Base-by-base conservation (phyloP, 2,888 invertebrate genomes). In the Scelioninae gen. 1 region DNA sequence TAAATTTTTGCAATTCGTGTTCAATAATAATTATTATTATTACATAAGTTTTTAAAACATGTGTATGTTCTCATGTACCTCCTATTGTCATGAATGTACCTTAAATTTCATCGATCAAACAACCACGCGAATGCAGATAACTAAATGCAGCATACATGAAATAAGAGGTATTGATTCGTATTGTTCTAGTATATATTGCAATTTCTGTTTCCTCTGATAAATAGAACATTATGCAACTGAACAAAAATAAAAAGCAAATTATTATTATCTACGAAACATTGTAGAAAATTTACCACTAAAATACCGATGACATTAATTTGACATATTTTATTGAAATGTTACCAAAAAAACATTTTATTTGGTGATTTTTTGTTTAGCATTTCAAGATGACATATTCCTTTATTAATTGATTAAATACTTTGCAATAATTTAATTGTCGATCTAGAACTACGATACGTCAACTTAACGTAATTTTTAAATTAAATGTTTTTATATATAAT, bases 51-150 rank as follows among this genome's bases (percentile, higher is more conserved):
- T 29, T 63, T 16, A 13, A 38, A 4, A 34, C 15, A 63, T 47
- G 40, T 53, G 34, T 38, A 4, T 23, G 16, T 38, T 15, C 23
- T 5, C 53, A 32, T 45, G 31, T 11, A 58, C 15, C 15, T 66
- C 15, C 15, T 31, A 40, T 32, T 47, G 15, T 55, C 45, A 53
- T 40, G 49, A 60, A 47, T 53, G 65, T 65, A 60, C 55, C 58
- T 60, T 47, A 38, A 51, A 79, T 79, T 79, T 40, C 63, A 79
- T 74, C 55, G 79, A 79, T 79, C 79, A 79, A 79, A 79, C 79
- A 66, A 77, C 49, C 47, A 47, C 13, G 56, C 38, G 45, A 55
- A 80, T 60, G 68, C 74, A 60, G 43, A 62, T 45, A 68, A 56
- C 62, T 68, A 74, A 80, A 74, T 63, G 62, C 80, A 49, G 63